These are phyloP conservation scores for Rhizoglyphus robini DNA, from an alignment of 1,140 invertebrate species.

Conservation along the genomic window DNA sequence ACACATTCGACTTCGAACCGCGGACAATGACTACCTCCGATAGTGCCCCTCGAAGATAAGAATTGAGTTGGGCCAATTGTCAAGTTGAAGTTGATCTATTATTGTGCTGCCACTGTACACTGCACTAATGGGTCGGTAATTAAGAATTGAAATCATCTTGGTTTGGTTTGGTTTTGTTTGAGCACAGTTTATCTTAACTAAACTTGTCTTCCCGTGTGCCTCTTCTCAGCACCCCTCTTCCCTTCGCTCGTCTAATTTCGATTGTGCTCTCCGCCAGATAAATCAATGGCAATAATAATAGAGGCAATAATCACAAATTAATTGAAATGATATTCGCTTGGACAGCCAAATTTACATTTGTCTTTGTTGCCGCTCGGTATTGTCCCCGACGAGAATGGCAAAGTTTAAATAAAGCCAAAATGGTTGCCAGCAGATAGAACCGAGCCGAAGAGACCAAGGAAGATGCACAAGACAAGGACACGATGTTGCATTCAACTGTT, in stretches of 20 bases:
- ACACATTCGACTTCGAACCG: background rate
- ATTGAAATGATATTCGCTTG: slow-evolving; percentile 8
- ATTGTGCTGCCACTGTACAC: background rate
- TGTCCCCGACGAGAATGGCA: background rate
- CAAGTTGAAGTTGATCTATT: slow-evolving; percentile 2
- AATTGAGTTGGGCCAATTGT: slow-evolving; percentile 10
- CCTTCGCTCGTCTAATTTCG: background rate
- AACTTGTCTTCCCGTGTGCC: slow-evolving; percentile 16
- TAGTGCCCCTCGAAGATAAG: slow-evolving; percentile 2
- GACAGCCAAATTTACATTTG: slow-evolving; percentile 10
- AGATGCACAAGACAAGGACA: too few relatives aligned
- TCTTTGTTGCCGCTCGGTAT: background rate
- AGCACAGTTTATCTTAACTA: slow-evolving; percentile 16
- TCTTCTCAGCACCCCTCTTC: background rate
- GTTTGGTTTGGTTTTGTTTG: slow-evolving; percentile 19
- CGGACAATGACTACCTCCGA: background rate
- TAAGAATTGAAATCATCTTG: slow-evolving; percentile 12
- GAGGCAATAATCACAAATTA: slow-evolving; percentile 6
- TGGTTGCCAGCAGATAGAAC: too few relatives aligned
- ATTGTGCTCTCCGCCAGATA: background rate
- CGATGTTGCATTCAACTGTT: too few relatives aligned
- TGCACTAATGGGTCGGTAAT: slow-evolving; percentile 10
- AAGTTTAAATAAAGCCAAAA: slow-evolving; percentile 7
- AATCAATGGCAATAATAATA: slow-evolving; percentile 12
- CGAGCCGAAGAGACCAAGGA: too few relatives aligned